These are phyloP conservation scores for Ursus arctos DNA, from an alignment of 2,113 vertebrate species.

Conservation along the genomic window DNA sequence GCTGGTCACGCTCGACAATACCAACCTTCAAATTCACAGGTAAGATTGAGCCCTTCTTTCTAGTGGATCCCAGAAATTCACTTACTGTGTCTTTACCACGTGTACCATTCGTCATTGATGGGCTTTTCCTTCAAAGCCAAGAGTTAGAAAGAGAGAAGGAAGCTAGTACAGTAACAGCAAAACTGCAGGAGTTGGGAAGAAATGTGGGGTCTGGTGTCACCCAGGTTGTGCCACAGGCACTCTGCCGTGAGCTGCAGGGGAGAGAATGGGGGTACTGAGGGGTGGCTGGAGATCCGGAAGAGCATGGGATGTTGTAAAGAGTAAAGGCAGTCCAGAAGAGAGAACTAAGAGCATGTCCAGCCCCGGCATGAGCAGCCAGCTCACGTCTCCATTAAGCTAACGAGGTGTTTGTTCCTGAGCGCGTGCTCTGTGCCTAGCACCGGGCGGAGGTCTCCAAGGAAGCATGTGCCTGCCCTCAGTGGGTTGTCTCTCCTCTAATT, in stretches of 20 bases:
- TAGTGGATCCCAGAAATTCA: background rate
- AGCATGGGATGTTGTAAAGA: background rate
- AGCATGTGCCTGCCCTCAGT: background rate
- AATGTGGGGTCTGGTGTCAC: background rate
- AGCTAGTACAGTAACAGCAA: background rate
- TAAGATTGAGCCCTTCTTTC: constrained; percentile 75
- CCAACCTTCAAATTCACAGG: constrained; percentile 99
- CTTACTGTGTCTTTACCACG: background rate
- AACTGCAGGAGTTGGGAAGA: background rate
- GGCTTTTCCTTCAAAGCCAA: background rate
- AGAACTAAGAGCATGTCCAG: background rate
- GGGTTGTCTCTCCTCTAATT: background rate
- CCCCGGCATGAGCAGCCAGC: background rate
- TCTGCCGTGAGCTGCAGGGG: background rate
- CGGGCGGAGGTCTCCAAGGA: background rate
- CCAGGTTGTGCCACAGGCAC: background rate
- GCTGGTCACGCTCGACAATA: constrained; percentile 96
- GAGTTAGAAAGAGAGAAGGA: background rate
- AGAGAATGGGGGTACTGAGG: no score
- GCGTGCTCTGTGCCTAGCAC: background rate
- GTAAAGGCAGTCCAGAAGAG: background rate
- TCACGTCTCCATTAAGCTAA: background rate
- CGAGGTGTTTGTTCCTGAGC: background rate
- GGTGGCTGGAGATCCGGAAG: background rate
- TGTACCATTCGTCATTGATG: background rate